phyloP scores from a whole-genome alignment of 2,113 vertebrate genomes.

The Ginglymostoma cirratum region DNA sequence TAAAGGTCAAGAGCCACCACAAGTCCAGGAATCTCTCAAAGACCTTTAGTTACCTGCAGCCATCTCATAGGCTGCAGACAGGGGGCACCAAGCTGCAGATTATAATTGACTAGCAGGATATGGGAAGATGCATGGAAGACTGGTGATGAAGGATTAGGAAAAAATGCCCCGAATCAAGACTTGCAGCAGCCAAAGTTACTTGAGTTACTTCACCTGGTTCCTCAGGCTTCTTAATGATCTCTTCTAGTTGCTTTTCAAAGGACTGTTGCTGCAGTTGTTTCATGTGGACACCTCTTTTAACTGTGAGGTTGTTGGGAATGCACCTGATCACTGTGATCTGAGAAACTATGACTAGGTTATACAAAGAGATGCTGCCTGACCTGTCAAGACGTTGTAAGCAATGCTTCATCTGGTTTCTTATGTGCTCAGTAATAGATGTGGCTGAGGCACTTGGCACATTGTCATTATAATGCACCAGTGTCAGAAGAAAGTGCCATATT shows the following conservation, averaged over 20 bases:
- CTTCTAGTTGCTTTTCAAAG: neutral
- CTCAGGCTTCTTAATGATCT: neutral
- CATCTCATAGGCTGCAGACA: neutral
- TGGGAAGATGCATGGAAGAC: neutral
- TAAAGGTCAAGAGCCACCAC: neutral
- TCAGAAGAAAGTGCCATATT: neutral
- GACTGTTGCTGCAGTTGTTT: neutral
- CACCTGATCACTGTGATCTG: neutral
- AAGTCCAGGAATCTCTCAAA: neutral
- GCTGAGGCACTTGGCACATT: neutral
- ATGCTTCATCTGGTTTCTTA: neutral
- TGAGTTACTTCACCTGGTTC: neutral
- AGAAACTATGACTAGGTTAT: neutral
- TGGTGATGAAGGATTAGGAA: neutral
- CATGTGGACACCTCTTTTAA: neutral
- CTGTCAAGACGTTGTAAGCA: neutral
- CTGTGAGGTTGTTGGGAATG: neutral
- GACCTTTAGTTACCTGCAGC: neutral
- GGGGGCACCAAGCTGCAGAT: neutral
- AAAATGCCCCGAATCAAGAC: neutral
- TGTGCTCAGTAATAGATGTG: neutral
- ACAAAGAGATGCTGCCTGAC: neutral
- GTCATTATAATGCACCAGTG: neutral
- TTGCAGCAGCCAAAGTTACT: neutral
- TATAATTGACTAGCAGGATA: neutral